These are phyloP conservation scores for Stratiomys singularior DNA, from an alignment of 2,888 invertebrate genomes.

Conservation along the genomic window DNA sequence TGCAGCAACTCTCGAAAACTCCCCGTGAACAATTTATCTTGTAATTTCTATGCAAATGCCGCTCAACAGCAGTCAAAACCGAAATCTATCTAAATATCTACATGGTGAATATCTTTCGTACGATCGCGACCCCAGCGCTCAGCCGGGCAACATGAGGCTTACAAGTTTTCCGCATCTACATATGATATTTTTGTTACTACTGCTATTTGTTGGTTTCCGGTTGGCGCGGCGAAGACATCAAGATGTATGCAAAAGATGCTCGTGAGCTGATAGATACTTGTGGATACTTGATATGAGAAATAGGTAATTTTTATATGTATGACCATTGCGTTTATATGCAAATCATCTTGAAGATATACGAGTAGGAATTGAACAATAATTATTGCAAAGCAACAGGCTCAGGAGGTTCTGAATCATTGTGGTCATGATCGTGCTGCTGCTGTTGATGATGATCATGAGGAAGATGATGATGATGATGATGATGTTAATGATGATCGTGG, in stretches of 20 bases:
- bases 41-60: slow-evolving; percentile 39
- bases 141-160: no score
- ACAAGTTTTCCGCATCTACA: slow-evolving; percentile 6
- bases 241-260: slow-evolving; percentile 30
- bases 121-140: no score
- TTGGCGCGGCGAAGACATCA: background rate
- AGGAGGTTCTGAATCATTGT: slow-evolving; percentile 13
- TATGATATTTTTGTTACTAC: background rate
- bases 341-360: slow-evolving; percentile 33
- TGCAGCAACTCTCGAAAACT: slow-evolving; percentile 7
- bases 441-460: background rate
- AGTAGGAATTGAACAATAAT: background rate
- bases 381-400: slow-evolving; percentile 26
- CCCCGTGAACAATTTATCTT: slow-evolving; percentile 20
- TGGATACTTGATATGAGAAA: background rate
- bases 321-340: slow-evolving; percentile 40
- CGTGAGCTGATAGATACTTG: background rate
- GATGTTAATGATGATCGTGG: slow-evolving; percentile 21
- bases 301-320: slow-evolving; percentile 34
- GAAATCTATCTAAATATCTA: slow-evolving; percentile 3
- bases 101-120: no score
- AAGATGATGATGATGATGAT: slow-evolving; percentile 16
- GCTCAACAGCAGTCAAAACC: slow-evolving; percentile 11
- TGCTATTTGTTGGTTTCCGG: slow-evolving; percentile 8
- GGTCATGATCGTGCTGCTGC: slow-evolving; percentile 9